Conservation (phyloP, 2,888 invertebrate genomes). For the Temnothorax ravouxi region DNA sequence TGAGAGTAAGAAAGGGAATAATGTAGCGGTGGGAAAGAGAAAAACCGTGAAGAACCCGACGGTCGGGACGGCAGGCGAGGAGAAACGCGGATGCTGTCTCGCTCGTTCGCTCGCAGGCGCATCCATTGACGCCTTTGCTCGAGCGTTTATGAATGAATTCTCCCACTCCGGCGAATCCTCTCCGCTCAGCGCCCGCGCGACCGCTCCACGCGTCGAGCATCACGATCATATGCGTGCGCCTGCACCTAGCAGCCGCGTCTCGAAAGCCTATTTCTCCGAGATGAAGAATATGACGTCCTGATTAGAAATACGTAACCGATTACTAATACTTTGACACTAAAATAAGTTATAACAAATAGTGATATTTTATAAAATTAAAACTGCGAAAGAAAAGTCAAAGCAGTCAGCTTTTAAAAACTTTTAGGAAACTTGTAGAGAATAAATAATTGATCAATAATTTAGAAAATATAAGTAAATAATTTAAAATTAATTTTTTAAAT, state of each 20-base stretch:
- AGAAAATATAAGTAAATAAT: neutral
- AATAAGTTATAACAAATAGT: neutral
- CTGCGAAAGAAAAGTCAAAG: neutral
- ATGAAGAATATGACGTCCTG: neutral
- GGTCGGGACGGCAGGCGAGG: constrained; percentile 54
- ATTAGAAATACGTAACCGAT: neutral
- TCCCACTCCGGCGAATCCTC: constrained; percentile 65
- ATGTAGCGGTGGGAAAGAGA: constrained; percentile 48
- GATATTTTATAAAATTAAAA: neutral
- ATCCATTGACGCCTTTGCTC: constrained; percentile 85
- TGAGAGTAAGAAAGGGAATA: constrained; percentile 46
- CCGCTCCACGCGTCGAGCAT: constrained; percentile 4
- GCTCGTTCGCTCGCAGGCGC: constrained; percentile 79
- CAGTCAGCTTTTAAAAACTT: neutral
- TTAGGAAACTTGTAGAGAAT: neutral
- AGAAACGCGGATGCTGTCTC: constrained; percentile 71
- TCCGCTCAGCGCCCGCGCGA: constrained; percentile 61
- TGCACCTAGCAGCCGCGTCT: constrained; percentile 8
- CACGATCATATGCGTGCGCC: constrained; percentile 12
- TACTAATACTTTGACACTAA: neutral
- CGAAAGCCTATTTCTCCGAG: constrained; percentile 4
- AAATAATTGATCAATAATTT: constrained; percentile 2
- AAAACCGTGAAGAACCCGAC: constrained; percentile 29
- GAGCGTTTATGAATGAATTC: constrained; percentile 84
- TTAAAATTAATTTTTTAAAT: neutral